Conservation (phyloP, 1,140 invertebrate genomes). For the Lamellibrachia luymesi region DNA sequence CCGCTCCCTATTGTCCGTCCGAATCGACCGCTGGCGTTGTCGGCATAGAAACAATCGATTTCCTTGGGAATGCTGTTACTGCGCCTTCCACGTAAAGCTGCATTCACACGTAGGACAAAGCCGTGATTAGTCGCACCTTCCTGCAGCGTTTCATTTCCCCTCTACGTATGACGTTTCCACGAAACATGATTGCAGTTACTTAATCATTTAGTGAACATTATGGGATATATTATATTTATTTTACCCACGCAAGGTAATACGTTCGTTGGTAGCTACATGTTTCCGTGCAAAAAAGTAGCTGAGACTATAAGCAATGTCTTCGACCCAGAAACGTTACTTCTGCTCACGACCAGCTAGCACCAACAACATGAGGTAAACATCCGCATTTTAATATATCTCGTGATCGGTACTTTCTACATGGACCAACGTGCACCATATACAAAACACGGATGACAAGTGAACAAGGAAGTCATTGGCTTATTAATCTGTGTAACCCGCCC, state of each 20-base stretch:
- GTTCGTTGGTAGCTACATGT: background rate
- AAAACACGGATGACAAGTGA: too few relatives aligned
- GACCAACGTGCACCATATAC: background rate
- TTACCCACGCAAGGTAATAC: too few relatives aligned
- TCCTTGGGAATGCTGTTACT: background rate
- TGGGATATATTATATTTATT: too few relatives aligned
- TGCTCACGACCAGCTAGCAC: too few relatives aligned
- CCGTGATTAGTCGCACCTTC: background rate
- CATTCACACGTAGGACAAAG: background rate
- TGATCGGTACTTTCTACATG: background rate
- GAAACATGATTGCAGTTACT: background rate
- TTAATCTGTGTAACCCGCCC: too few relatives aligned
- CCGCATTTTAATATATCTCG: too few relatives aligned
- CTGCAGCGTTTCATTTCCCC: background rate
- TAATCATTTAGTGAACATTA: too few relatives aligned
- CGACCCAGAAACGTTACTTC: too few relatives aligned
- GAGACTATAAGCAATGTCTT: too few relatives aligned
- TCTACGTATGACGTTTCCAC: background rate
- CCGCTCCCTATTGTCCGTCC: background rate
- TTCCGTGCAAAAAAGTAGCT: too few relatives aligned
- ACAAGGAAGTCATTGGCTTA: too few relatives aligned
- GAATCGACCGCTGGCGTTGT: background rate
- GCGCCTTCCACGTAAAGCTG: background rate
- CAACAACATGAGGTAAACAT: too few relatives aligned
- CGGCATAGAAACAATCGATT: constrained; percentile 4